Conservation (phyloP, 2,888 invertebrate genomes). For the Orthonychiurus folsomi region DNA sequence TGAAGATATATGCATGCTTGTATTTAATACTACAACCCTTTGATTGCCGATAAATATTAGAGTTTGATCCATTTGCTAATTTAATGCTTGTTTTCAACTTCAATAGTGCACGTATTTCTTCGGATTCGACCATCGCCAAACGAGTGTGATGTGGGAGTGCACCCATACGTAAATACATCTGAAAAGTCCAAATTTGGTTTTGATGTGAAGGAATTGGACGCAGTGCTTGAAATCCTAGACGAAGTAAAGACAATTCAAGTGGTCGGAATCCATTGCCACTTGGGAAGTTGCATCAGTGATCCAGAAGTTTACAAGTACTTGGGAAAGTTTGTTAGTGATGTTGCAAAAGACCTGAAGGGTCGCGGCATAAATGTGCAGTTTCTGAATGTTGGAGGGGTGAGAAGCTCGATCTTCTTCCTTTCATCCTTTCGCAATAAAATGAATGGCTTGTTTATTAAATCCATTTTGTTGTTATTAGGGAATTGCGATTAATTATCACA, state of each 20-base stretch:
- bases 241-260: conserved; percentile 39
- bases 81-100: conserved; percentile 8
- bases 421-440: no score
- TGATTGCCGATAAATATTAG: no score
- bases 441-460: no score
- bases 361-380: conserved; percentile 28
- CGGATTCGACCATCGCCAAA: conserved; percentile 44
- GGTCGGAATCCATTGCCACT: conserved; percentile 45
- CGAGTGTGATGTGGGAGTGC: conserved; percentile 40
- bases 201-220: conserved; percentile 39
- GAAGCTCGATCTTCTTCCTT: no score
- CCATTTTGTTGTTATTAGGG: no score
- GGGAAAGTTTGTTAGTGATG: conserved; percentile 38
- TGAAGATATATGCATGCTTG: no score
- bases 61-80: conserved; percentile 9
- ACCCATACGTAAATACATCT: conserved; percentile 43
- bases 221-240: conserved; percentile 37
- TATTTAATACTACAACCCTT: no score
- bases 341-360: conserved; percentile 24
- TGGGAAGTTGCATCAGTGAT: conserved; percentile 41
- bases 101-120: conserved; percentile 42
- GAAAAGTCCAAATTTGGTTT: conserved; percentile 45
- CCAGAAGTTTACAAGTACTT: conserved; percentile 40
- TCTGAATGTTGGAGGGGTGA: conserved; percentile 44
- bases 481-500: conserved; percentile 43